Base-by-base conservation (phyloP, 2,113 vertebrate genomes). In the Piaya cayana region DNA sequence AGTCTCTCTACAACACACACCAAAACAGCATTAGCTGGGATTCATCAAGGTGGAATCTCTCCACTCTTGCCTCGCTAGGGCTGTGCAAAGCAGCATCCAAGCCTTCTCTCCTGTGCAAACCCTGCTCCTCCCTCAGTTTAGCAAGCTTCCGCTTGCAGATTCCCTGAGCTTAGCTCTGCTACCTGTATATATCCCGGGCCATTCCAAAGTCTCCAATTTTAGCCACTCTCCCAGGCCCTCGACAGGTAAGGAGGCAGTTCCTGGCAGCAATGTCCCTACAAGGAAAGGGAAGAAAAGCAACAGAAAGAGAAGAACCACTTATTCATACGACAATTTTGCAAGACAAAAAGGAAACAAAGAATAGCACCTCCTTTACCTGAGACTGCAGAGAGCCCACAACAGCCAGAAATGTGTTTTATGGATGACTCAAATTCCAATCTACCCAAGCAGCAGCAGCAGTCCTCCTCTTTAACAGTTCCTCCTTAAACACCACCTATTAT, bases 201-300 rank as follows among this genome's bases (percentile, higher is more conserved):
- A 99, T 99, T 86, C 99, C 99, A 43, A 99, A 99, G 96, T 99
- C 99, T 88, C 99, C 99, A 30, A 99, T 99, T 97, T 99, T 99
- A 64, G 99, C 99, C 95, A 99, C 98, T 70, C 99, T 98, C 26
- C 99, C 99, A 5, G 98, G 95, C 42, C 99, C 99, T 91, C 99
- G 98, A 94, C 99, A 99, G 88, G 99, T 99, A 79, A 99, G 97
- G 49, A 99, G 98, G 93, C 99, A 99, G 94, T 99, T 99, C 87
- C 99, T 98, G 89, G 99, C 99, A 50, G 99, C 99, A 71, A 99
- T 99, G 92, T 99, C 99, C 97, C 99, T 99, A 97, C 39, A 78
- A 92, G 79, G 49, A 83, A 87, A 86, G 63, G 5, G 63, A 70
- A 84, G 53, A 81, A 19, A 93, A 92, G 89, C 89, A 94, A 81